Base-by-base conservation (phyloP, 2,797 vertebrate genomes). In the Erithacus rubecula region DNA sequence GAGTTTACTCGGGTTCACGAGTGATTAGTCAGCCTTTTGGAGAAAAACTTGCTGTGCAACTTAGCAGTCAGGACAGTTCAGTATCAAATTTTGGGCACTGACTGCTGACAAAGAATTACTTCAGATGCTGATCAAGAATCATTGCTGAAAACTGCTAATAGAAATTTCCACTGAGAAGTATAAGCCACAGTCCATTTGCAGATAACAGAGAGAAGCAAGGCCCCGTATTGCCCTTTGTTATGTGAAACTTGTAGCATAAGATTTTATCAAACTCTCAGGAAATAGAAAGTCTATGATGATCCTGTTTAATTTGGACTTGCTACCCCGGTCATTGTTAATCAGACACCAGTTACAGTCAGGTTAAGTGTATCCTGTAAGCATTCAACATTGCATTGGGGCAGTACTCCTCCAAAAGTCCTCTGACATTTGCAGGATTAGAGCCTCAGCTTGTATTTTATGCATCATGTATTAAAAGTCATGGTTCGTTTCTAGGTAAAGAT, bases 61-160 rank as follows among this genome's bases (percentile, higher is more conserved):
- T 90, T 65, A 29, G 55, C 85, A 81, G 76, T 89, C 94, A 49
- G 69, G 79, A 68, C 62, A 69, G 53, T 65, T 96, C 90, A 94
- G 1, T 81, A 39, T 92, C 82, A 91, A 59, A 76, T 55, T 91
- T 32, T 72, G 69, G 41, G 47, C 80, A 78, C 69, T 62, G 58
- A 16, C 39, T 94, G 44, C 80, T 55, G 72, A 32, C 72, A 78
- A n/a, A 87, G 63, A 83, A 63, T 83, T 78, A 68, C 46, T 65
- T 71, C 53, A 80, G 60, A 41, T 76, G 65, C 46, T 49, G 78
- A 74, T 82, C 12, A 65, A 51, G 81, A 77, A 41, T 79, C 64
- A 24, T 22, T 75, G 70, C 60, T 87, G 52, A 29, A 92, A 92
- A 53, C 37, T 81, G 63, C 49, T 77, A 29, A 37, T 12, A 55